Conservation (phyloP, 2,888 invertebrate species). For the Polyommatus iphigenia region DNA sequence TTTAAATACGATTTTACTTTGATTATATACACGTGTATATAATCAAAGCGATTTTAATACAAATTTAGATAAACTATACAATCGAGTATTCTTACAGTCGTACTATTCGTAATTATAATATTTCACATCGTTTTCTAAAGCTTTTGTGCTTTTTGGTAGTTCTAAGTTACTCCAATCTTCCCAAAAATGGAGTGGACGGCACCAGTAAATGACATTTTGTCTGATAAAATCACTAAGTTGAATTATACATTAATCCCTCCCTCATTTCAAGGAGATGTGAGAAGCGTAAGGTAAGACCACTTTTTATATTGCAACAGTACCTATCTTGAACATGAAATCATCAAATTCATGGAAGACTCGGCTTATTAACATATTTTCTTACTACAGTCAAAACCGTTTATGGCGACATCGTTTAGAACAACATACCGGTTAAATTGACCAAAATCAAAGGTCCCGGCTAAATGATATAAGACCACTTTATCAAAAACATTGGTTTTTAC, state of each 20-base stretch:
- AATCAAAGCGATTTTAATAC: neutral
- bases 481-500: too few species aligned
- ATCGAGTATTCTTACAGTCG: neutral
- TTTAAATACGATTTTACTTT: neutral
- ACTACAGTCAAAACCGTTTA: too few species aligned
- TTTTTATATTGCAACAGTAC: neutral
- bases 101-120: neutral
- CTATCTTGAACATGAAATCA: neutral
- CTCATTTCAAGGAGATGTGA: constrained; percentile 53
- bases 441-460: too few species aligned
- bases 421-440: too few species aligned
- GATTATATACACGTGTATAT: too few species aligned
- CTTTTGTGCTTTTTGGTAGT: neutral
- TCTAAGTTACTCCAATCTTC: neutral
- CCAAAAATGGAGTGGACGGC: constrained; percentile 49
- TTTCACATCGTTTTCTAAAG: neutral
- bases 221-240: constrained; percentile 55
- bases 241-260: constrained; percentile 53
- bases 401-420: too few species aligned
- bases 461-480: too few species aligned
- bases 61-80: neutral
- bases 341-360: neutral
- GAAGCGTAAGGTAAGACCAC: constrained; percentile 50
- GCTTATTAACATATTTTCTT: neutral
- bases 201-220: constrained; percentile 55